These are phyloP conservation scores for Panagrolaimus sp. DNA, from an alignment of 1,140 invertebrate genomes.

Conservation along the genomic window DNA sequence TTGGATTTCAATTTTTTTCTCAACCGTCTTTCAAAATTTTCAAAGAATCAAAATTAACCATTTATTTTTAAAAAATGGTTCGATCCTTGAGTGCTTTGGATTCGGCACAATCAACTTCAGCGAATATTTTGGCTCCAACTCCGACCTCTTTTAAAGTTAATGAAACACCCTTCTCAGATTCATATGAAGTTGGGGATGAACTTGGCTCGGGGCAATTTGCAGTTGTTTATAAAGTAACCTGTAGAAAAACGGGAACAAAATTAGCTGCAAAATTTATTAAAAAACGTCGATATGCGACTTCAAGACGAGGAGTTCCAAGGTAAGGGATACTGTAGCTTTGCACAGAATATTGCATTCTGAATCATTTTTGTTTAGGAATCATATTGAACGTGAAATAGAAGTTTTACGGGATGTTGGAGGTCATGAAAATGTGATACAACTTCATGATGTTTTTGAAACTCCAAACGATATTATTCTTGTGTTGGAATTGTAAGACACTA, in stretches of 20 bases:
- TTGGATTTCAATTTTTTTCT: too few species aligned
- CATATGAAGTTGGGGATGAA: constrained; percentile 42
- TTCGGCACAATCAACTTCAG: not conserved
- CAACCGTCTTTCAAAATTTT: too few species aligned
- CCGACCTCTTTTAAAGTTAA: constrained; percentile 31
- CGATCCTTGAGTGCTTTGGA: constrained; percentile 3
- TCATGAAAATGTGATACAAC: constrained; percentile 64
- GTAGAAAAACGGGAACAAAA: constrained; percentile 74
- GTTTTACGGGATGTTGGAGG: constrained; percentile 62
- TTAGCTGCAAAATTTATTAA: constrained; percentile 92
- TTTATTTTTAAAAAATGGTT: not conserved
- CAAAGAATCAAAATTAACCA: too few species aligned
- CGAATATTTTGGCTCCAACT: not conserved
- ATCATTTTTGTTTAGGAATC: constrained; percentile 49
- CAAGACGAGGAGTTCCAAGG: constrained; percentile 61
- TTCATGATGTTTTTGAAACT: constrained; percentile 65
- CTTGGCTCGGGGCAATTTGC: constrained; percentile 77
- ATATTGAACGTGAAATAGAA: constrained; percentile 64
- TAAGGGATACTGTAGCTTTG: too few species aligned
- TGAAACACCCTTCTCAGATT: constrained; percentile 41
- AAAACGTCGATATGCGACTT: constrained; percentile 72
- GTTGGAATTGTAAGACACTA: constrained; percentile 64
- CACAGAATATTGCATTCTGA: too few species aligned
- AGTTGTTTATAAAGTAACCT: constrained; percentile 78
- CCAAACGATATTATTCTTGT: constrained; percentile 64